Evolutionary conservation across 2,797 vertebrate genomes (phyloP).

Genomic region (Allobates femoralis): DNA sequence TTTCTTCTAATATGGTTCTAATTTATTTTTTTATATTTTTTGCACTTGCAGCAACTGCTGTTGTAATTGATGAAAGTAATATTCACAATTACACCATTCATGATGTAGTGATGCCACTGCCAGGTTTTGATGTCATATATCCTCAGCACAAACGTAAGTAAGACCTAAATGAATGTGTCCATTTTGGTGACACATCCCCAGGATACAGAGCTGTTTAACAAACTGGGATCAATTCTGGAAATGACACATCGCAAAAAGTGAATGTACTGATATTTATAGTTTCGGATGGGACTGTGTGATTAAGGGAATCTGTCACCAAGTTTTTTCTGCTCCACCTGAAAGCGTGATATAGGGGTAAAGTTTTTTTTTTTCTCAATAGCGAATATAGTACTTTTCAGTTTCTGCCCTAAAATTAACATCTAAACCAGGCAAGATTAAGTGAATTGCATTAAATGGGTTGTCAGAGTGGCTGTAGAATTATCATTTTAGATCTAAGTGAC

Average conservation of each 20-base stretch:
- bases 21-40: conserved; percentile 4
- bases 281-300: neutral
- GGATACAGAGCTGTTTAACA: neutral
- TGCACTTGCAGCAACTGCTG: conserved; percentile 80
- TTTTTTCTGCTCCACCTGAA: too few relatives aligned
- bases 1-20: neutral
- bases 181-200: neutral
- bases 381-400: too few relatives aligned
- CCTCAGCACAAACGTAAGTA: conserved; percentile 92
- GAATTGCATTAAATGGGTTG: too few relatives aligned
- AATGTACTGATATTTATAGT: neutral
- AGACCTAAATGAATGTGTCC: neutral
- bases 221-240: neutral
- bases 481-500: too few relatives aligned
- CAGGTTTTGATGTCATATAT: conserved; percentile 95
- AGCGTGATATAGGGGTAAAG: too few relatives aligned
- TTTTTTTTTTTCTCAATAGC: too few relatives aligned
- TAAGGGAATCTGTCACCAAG: too few relatives aligned
- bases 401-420: too few relatives aligned
- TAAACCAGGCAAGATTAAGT: too few relatives aligned
- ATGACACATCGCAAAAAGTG: neutral
- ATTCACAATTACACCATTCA: conserved; percentile 84
- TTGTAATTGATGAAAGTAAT: conserved; percentile 84
- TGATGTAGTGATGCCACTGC: conserved; percentile 95
- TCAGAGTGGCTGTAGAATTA: too few relatives aligned